phyloP scores from a whole-genome alignment of 2,113 vertebrate genomes.

The Rallus limicola region DNA sequence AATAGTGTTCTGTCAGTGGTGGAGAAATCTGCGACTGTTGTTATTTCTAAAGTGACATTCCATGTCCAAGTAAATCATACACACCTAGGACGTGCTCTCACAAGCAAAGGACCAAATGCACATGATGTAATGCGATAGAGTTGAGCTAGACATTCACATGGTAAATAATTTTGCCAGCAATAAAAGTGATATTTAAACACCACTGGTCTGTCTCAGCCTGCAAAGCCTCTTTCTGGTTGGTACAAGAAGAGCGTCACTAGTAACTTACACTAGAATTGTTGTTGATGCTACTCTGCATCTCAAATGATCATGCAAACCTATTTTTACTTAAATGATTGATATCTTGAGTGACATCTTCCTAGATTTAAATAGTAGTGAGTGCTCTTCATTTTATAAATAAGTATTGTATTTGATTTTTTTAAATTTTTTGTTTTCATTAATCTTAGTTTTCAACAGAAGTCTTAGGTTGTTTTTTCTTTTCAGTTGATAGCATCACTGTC shows the following conservation, averaged over 20 bases:
- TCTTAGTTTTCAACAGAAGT: not conserved
- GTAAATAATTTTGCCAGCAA: not conserved
- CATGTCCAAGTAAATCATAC: not conserved
- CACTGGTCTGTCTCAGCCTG: not conserved
- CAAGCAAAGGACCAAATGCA: not conserved
- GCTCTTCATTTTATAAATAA: not conserved
- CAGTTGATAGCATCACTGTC: not conserved
- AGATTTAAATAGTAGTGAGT: not conserved
- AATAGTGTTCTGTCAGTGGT: not conserved
- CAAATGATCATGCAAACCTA: not conserved
- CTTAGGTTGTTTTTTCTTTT: not conserved
- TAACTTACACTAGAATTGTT: not conserved
- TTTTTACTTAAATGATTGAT: not conserved
- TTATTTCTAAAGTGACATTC: not conserved
- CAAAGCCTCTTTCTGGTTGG: not conserved
- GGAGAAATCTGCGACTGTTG: not conserved
- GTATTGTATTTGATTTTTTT: not conserved
- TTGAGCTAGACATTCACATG: not conserved
- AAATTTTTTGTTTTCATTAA: not conserved
- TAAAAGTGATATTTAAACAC: not conserved
- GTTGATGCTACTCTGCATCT: not conserved
- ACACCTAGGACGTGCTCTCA: not conserved
- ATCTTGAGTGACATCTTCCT: not conserved
- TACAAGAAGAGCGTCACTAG: not conserved
- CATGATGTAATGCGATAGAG: fast-evolving